Evolutionary conservation across 2,888 invertebrate species (phyloP).

Genomic region (Dione vanillae): DNA sequence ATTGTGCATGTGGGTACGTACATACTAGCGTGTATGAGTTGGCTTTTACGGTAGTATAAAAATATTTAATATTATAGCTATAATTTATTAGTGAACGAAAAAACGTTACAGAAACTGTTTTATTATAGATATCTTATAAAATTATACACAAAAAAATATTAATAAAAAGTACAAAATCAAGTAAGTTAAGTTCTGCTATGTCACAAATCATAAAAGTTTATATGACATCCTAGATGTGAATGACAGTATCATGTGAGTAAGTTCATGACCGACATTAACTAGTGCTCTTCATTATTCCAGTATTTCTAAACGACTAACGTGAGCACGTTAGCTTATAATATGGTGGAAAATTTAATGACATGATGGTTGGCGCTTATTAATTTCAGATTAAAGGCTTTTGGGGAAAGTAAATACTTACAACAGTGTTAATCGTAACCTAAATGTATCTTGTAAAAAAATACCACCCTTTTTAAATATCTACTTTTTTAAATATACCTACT

Average conservation of each 20-base stretch:
- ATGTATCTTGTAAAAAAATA: background rate
- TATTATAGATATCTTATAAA: no score
- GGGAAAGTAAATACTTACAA: background rate
- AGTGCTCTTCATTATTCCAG: slow-evolving; percentile 14
- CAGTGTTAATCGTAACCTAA: no score
- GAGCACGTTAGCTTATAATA: slow-evolving; percentile 16
- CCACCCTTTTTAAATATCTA: background rate
- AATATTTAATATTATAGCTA: no score
- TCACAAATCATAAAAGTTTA: background rate
- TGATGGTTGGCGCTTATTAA: slow-evolving; percentile 17
- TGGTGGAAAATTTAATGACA: slow-evolving; percentile 24
- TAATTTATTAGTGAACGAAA: no score
- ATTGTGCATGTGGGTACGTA: background rate
- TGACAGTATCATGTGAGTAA: slow-evolving; percentile 1
- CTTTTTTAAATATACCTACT: background rate
- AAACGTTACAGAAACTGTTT: no score
- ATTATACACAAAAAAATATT: no score
- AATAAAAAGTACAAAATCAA: no score
- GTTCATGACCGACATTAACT: slow-evolving; percentile 6
- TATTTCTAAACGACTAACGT: slow-evolving; percentile 17
- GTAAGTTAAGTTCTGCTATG: no score
- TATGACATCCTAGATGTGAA: background rate
- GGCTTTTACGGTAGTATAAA: no score
- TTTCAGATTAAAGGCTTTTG: slow-evolving; percentile 7
- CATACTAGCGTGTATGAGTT: no score